A percentile compares a stretch with the other conserved stretches of the same genome.
phyloP scores from a whole-genome alignment of 2,888 invertebrate species.

The Spilarctia lutea region DNA sequence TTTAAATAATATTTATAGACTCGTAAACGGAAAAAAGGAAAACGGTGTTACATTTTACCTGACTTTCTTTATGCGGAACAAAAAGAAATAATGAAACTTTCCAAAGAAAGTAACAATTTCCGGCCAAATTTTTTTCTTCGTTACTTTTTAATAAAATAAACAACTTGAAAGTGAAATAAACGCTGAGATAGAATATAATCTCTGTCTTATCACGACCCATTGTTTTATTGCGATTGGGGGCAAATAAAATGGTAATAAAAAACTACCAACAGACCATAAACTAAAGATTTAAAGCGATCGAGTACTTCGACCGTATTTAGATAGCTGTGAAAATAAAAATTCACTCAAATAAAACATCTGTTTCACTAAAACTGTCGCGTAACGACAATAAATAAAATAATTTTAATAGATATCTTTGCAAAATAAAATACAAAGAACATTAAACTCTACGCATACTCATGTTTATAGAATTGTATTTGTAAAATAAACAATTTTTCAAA shows the following conservation, averaged over 20 bases:
- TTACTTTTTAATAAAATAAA: conserved; percentile 4
- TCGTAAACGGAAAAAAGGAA: conserved; percentile 35
- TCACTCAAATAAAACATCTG: conserved; percentile 14
- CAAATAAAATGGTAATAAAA: conserved; percentile 43
- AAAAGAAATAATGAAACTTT: conserved; percentile 33
- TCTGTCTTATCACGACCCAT: conserved; percentile 26
- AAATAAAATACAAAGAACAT: too few relatives aligned
- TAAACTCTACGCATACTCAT: too few relatives aligned
- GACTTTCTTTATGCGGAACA: conserved; percentile 11
- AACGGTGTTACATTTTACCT: conserved; percentile 32
- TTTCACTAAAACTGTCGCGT: neutral
- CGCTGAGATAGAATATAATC: conserved; percentile 20
- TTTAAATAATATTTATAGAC: conserved; percentile 29
- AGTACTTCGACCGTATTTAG: conserved; percentile 30
- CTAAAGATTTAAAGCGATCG: conserved; percentile 28
- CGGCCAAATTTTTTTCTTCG: conserved; percentile 15
- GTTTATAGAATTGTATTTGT: too few relatives aligned
- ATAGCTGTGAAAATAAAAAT: conserved; percentile 28
- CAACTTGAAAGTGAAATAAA: conserved; percentile 26
- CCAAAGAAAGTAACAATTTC: conserved; percentile 30
- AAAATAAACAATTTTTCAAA: too few relatives aligned
- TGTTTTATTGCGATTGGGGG: conserved; percentile 30
- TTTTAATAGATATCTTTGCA: too few relatives aligned
- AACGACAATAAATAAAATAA: neutral
- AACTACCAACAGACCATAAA: conserved; percentile 41